A percentile compares a stretch with the other conserved stretches of the same genome.
Evolutionary conservation across 2,888 invertebrate genomes (phyloP).

Genomic region (Cantharis rustica): DNA sequence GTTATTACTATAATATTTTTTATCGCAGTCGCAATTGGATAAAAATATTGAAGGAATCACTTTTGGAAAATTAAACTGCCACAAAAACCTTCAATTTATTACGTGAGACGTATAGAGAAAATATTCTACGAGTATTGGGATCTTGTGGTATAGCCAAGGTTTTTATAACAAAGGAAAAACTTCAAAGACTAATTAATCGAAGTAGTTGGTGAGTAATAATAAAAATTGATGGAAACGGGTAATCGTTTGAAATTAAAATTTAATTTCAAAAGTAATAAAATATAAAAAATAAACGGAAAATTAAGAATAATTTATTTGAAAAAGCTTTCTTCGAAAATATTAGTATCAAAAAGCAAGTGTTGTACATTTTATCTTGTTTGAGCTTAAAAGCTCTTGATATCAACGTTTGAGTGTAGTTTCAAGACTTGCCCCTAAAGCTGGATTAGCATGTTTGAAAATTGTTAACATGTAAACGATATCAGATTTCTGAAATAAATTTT

Average conservation of each 20-base stretch:
- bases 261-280: neutral
- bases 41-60: neutral
- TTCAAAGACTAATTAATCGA: neutral
- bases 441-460: neutral
- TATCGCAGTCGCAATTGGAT: neutral
- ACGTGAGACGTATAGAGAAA: neutral
- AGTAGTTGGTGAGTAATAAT: neutral
- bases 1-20: neutral
- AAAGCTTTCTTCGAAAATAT: neutral
- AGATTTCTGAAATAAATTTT: neutral
- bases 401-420: neutral
- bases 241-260: neutral
- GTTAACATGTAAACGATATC: neutral
- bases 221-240: neutral
- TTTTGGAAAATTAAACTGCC: neutral
- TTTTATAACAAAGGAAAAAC: neutral
- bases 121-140: neutral
- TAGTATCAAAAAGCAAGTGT: neutral
- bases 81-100: neutral
- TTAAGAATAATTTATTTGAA: neutral
- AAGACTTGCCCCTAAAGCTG: neutral
- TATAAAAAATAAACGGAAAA: neutral
- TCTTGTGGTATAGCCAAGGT: neutral
- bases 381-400: neutral
- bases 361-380: neutral